Evolutionary conservation across 2,888 invertebrate genomes (phyloP), one percentile per base, ranked within the genome.

Genomic region (Eupithecia vulgata): DNA sequence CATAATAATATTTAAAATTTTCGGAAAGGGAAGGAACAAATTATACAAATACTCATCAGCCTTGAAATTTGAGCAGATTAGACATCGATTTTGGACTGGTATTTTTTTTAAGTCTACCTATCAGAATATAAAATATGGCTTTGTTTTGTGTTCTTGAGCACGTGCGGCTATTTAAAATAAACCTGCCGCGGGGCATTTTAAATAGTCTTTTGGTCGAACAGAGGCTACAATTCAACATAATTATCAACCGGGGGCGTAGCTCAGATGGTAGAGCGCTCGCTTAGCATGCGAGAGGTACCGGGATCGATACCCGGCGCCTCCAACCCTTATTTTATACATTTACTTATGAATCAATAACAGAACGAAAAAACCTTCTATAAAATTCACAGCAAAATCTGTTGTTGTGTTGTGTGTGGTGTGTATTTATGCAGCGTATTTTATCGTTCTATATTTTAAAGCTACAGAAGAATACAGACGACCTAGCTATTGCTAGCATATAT

Each of bases 251-350:
- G 90, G 90, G 90, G 90, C 90, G 90, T 90, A 91, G 91, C 91
- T 90, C 91, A 90, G 89, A 90, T 90, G 91, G 90, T 90, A 90
- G 88, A 90, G 90, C 91, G 92, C 91, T 92, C 91, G 92, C 91
- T 91, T 91, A 91, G 92, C 92, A 91, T 91, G 91, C 84, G 94
- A 94, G 94, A 94, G 92, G 94, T 94, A 94, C 93, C 91, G 94
- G 94, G 93, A 94, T 93, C 93, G 93, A 94, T 93, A 93, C 93
- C 93, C 93, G 92, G 92, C 45, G 45, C n/a, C 10, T 25, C 25
- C 59, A 59, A 59, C 12, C 30, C 17, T 17, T 45, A 17, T 45
- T 45, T 45, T 42, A 42, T 42, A 15, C 42, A 42, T 42, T 42
- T 42, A 13, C 45, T 17, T 17, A 4, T 42, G 5, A 42, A 42